A percentile compares a stretch with the other conserved stretches of the same genome.
Evolutionary conservation across 2,888 invertebrate genomes (phyloP).

Genomic region (Heliconius sara): DNA sequence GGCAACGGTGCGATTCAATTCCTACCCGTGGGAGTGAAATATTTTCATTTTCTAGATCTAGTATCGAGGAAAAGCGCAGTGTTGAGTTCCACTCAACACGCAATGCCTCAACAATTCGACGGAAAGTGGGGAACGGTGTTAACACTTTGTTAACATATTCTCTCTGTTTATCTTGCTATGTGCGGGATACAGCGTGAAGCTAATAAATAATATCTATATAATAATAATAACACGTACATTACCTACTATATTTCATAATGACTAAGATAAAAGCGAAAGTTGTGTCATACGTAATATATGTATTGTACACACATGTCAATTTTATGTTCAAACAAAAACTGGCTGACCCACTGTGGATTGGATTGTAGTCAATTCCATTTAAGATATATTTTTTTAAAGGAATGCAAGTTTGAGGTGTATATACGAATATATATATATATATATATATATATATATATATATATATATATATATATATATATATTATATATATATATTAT

Average conservation of each 20-base stretch:
- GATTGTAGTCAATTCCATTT: slow-evolving; percentile 22
- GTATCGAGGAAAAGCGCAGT: too few relatives aligned
- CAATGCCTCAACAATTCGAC: too few relatives aligned
- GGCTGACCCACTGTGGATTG: slow-evolving; percentile 56
- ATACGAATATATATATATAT: too few relatives aligned
- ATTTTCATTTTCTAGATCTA: too few relatives aligned
- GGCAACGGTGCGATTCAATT: too few relatives aligned
- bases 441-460: neutral
- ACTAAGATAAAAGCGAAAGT: slow-evolving; percentile 44
- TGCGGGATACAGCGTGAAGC: too few relatives aligned
- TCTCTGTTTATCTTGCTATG: too few relatives aligned
- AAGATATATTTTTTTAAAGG: neutral
- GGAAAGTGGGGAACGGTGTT: too few relatives aligned
- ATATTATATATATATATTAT: neutral
- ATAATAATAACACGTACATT: neutral
- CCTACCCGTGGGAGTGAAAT: too few relatives aligned
- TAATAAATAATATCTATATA: neutral
- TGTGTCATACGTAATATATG: slow-evolving; percentile 36
- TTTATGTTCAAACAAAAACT: slow-evolving; percentile 56
- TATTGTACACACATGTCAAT: slow-evolving; percentile 27
- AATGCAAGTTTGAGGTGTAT: neutral
- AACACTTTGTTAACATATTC: too few relatives aligned
- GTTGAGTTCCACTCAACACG: too few relatives aligned
- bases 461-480: neutral
- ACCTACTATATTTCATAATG: slow-evolving; percentile 9